Conservation (phyloP, 2,888 invertebrate species). For the Cenopis cana region DNA sequence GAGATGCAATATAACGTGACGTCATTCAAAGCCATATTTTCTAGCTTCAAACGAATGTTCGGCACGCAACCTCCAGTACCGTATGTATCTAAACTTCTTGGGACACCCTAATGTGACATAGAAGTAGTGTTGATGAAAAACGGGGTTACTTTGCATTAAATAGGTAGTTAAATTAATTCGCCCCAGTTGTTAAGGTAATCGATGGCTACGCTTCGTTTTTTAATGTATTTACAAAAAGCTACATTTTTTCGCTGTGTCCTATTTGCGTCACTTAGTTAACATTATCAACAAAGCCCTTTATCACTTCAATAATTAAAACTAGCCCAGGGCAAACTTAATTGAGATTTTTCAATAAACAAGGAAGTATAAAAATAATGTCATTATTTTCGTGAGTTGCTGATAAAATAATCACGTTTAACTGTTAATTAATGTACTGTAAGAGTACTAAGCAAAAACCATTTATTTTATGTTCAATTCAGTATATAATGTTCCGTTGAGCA, state of each 20-base stretch:
- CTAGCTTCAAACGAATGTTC: too few species aligned
- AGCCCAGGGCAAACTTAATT: neutral
- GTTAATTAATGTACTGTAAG: neutral
- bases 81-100: too few species aligned
- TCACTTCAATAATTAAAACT: neutral
- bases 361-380: neutral
- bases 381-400: neutral
- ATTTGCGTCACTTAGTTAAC: neutral
- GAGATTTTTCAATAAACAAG: neutral
- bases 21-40: too few species aligned
- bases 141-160: too few species aligned
- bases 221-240: neutral
- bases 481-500: neutral
- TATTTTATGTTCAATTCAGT: neutral
- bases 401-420: constrained; percentile 1
- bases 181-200: too few species aligned
- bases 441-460: neutral
- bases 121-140: too few species aligned
- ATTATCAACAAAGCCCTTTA: neutral
- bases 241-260: neutral
- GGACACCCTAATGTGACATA: too few species aligned
- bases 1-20: too few species aligned
- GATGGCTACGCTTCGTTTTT: neutral
- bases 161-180: too few species aligned
- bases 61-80: too few species aligned